Percentiles rank a stretch among this genome's conserved stretches.
Conservation (phyloP, 2,888 invertebrate species). For the Harpagoxenus sublaevis region DNA sequence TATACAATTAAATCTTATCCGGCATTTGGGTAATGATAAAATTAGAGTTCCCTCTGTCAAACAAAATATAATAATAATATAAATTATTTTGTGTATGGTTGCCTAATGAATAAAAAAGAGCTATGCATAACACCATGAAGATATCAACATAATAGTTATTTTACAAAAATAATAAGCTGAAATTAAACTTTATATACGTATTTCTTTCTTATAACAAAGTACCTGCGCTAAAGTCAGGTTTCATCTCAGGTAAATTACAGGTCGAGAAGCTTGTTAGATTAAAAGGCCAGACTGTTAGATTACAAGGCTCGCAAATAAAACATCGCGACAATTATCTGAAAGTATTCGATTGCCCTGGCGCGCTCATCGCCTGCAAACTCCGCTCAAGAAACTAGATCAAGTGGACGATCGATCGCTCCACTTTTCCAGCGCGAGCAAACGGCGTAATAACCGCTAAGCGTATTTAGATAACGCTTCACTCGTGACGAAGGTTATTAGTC, state of each 20-base stretch:
- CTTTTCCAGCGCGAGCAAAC: constrained; percentile 69
- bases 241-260: not conserved
- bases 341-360: constrained; percentile 61
- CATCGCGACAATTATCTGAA: constrained; percentile 26
- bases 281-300: not conserved
- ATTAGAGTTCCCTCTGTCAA: not conserved
- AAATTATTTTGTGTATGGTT: not conserved
- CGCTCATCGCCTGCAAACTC: constrained; percentile 63
- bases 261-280: constrained; percentile 15
- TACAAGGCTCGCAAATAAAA: constrained; percentile 32
- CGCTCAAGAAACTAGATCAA: constrained; percentile 66
- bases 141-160: not conserved
- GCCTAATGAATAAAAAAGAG: not conserved
- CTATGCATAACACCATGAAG: not conserved
- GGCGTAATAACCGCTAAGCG: constrained; percentile 68
- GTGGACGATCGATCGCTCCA: constrained; percentile 72
- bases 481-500: constrained; percentile 67
- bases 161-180: constrained; percentile 6
- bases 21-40: not conserved
- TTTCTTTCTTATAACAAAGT: not conserved
- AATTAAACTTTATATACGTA: not conserved
- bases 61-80: not conserved
- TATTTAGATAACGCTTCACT: constrained; percentile 68
- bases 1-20: not conserved
- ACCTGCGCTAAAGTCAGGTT: not conserved